A percentile compares a stretch with the other conserved stretches of the same genome.
Conservation (phyloP, 2,113 vertebrate genomes). For the Alligator sinensis region DNA sequence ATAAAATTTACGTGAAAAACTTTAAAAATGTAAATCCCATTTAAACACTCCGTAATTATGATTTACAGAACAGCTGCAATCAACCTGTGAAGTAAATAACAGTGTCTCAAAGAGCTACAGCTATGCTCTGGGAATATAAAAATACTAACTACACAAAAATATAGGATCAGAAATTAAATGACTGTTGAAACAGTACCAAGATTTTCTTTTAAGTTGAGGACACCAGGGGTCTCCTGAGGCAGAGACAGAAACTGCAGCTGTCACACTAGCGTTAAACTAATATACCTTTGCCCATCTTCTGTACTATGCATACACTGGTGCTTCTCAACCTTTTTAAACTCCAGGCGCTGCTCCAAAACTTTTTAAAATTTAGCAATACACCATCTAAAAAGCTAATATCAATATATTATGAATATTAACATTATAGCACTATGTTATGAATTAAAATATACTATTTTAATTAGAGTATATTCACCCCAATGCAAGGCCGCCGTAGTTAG, state of each 20-base stretch:
- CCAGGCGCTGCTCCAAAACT: no score
- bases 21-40: conserved; percentile 13
- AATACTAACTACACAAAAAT: background rate
- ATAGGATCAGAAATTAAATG: background rate
- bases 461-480: no score
- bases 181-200: background rate
- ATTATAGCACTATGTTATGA: no score
- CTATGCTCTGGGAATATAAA: conserved; percentile 40
- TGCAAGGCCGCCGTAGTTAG: no score
- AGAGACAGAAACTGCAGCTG: conserved; percentile 24
- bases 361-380: no score
- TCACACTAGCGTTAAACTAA: background rate
- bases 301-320: background rate
- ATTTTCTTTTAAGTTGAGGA: conserved; percentile 22
- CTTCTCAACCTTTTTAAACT: no score
- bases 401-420: no score
- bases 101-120: conserved; percentile 17
- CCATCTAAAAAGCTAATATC: no score
- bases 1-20: background rate
- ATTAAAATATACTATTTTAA: no score
- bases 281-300: background rate
- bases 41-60: conserved; percentile 13
- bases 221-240: conserved; percentile 3
- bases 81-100: conserved; percentile 47
- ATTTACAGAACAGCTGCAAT: background rate